Conservation (phyloP, 1,140 invertebrate species). For the Halyomorpha halys region DNA sequence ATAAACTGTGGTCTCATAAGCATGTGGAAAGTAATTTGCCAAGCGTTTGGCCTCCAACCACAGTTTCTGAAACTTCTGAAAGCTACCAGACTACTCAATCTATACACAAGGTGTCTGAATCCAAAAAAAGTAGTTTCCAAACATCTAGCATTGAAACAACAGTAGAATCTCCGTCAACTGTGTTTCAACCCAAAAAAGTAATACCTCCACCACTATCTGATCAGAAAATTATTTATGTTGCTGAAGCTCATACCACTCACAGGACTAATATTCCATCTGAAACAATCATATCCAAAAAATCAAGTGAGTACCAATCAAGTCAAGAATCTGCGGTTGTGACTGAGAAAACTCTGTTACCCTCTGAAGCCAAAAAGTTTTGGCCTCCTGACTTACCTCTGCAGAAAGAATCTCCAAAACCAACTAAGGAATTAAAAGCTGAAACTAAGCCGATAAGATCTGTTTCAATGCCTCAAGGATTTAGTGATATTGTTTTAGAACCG, state of each 20-base stretch:
- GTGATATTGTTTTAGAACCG: slow-evolving; percentile 43
- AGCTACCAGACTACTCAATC: not conserved
- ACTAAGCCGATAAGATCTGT: slow-evolving; percentile 33
- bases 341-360: slow-evolving; percentile 32
- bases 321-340: slow-evolving; percentile 30
- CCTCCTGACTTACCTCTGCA: slow-evolving; percentile 25
- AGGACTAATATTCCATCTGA: slow-evolving; percentile 23
- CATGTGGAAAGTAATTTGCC: slow-evolving; percentile 35
- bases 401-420: slow-evolving; percentile 26
- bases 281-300: slow-evolving; percentile 12
- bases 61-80: slow-evolving; percentile 4
- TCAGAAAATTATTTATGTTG: slow-evolving; percentile 30
- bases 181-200: slow-evolving; percentile 8
- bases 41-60: slow-evolving; percentile 42
- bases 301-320: slow-evolving; percentile 14
- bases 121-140: not conserved
- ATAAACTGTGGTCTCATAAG: slow-evolving; percentile 42
- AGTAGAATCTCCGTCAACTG: not conserved
- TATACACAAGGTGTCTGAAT: not conserved
- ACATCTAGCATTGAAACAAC: not conserved
- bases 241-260: slow-evolving; percentile 31
- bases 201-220: not conserved
- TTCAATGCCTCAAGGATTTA: slow-evolving; percentile 37
- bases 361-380: slow-evolving; percentile 31
- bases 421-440: slow-evolving; percentile 31